A percentile compares a stretch with the other conserved stretches of the same genome.
phyloP scores from a whole-genome alignment of 2,797 vertebrate genomes.

The Onychomys arenicola region DNA sequence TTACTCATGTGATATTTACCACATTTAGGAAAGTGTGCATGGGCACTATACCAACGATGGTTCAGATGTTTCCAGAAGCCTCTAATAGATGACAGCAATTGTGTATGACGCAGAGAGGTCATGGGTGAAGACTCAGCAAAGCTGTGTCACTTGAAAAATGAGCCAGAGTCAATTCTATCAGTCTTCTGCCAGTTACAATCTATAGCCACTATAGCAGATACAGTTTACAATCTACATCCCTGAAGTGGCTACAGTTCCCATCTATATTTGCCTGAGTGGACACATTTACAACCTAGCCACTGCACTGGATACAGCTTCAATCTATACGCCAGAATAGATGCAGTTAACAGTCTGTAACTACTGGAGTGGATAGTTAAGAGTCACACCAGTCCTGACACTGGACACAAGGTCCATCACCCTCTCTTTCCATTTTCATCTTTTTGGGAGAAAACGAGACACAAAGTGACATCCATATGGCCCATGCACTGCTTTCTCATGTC shows the following conservation, averaged over 20 bases:
- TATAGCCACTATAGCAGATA: background rate
- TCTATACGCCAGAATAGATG: background rate
- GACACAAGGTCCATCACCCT: background rate
- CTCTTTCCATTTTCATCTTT: background rate
- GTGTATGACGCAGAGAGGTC: accelerated
- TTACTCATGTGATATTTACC: background rate
- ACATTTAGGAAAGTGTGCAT: background rate
- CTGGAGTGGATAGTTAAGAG: background rate
- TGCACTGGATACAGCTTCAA: background rate
- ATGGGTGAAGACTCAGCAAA: background rate
- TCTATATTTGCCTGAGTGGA: background rate
- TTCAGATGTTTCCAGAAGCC: background rate
- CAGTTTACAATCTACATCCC: background rate
- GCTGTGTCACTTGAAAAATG: background rate
- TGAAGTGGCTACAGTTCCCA: background rate
- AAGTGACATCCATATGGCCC: background rate
- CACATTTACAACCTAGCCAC: background rate
- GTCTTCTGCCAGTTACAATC: background rate
- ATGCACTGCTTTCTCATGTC: accelerated
- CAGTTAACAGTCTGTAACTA: background rate
- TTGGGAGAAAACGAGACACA: background rate
- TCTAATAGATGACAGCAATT: background rate
- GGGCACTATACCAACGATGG: background rate
- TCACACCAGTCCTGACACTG: background rate
- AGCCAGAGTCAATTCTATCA: background rate